Evolutionary conservation across 2,797 vertebrate genomes (phyloP), one percentile per base, ranked within the genome.

Genomic region (Etheostoma perlongum): DNA sequence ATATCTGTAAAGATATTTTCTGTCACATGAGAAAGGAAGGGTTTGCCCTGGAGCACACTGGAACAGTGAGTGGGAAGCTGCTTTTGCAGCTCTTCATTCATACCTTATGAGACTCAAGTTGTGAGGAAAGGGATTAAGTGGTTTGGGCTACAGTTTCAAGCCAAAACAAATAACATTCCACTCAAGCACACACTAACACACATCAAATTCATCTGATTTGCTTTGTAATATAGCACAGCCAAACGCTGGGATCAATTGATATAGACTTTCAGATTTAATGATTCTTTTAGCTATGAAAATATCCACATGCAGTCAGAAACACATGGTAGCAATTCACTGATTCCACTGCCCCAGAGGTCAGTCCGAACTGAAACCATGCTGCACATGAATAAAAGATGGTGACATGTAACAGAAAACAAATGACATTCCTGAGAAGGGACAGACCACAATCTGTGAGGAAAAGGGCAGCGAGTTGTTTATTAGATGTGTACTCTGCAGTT

Each of bases 401-500:
- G 52, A 42, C 66, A 67, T 47, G 47, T 25, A 63, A 71, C 65
- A 47, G 46, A 61, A 55, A 18, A 67, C 25, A 65, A 76, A 66
- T 33, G 48, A n/a, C n/a, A 6, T 42, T 19, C 33, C 36, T 2
- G 59, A 63, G 68, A 81, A 33, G 60, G 55, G 52, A 52, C 58
- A 40, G 55, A 67, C 4, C 12, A 15, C 1, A 19, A 16, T 40
- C 49, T 46, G 14, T 19, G 44, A 65, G 54, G 33, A 63, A 51
- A 69, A 82, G 72, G 79, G 18, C 78, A 51, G n/a, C 4, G 10
- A 80, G 74, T 74, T 87, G 75, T 89, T 87, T 87, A 85, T 88
- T 83, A 82, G 68, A 77, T 67, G 57, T 72, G 65, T 55, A 87
- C 49, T 83, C 83, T 63, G 44, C 23, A 79, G 88, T 85, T 87